Evolutionary conservation across 2,113 vertebrate genomes (phyloP), one percentile per base, ranked within the genome.

Genomic region (Percopsis transmontana): DNA sequence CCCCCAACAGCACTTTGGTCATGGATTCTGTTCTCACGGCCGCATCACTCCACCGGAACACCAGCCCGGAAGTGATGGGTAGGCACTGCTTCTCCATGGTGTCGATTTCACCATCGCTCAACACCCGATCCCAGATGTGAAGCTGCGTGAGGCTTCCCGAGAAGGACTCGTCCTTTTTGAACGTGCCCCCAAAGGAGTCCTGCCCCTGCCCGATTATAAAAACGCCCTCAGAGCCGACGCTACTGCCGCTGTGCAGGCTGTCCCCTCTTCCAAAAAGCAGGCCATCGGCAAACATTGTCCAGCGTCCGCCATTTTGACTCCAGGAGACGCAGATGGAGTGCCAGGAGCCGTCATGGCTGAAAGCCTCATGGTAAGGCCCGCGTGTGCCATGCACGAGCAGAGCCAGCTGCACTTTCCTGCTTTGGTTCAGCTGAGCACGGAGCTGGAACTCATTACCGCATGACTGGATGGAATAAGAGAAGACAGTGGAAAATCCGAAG

Each of bases 371-470:
- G 57, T 89, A 90, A 21, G 82, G 47, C 33, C 85, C 82, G 1
- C 84, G 83, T 38, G 45, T 61, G 19, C 89, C 88, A 20, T 92
- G 90, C 16, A 92, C 88, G 45, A 88, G 59, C 66, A 94, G 62
- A 48, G 85, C 84, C 55, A 92, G 85, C 74, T 87, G 76, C 66
- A 92, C 76, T 9, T 14, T 62, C 19, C 77, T 65, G 10, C 77
- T 76, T 48, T 24, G 67, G 47, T 56, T 70, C 67, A 90, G 45
- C 14, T 62, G 83, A 10, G 83, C 89, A 18, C 83, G 79, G 53
- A 93, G 90, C 83, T 92, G 91, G 80, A 93, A 91, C 69, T 91
- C 89, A 62, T 91, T 87, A 68, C 83, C 81, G 45, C 79, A 82
- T 54, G 81, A 83, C 39, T 24, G 44, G 62, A 79, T 77, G 77